These are phyloP conservation scores for Epinotia brunnichana DNA, from an alignment of 2,888 invertebrate species.

Conservation along the genomic window DNA sequence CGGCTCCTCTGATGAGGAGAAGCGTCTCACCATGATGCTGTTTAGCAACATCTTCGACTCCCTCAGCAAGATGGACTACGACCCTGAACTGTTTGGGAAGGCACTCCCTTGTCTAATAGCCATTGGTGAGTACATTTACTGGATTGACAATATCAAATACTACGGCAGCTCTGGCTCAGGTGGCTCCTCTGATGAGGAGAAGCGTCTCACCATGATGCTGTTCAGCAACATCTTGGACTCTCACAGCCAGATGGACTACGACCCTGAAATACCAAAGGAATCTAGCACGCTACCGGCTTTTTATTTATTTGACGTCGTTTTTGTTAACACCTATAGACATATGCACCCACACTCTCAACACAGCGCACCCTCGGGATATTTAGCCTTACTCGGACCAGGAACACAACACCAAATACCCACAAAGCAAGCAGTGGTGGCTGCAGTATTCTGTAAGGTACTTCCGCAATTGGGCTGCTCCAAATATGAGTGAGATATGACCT, in stretches of 20 bases:
- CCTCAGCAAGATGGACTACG: conserved; percentile 98
- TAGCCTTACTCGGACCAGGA: no score
- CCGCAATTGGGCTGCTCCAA: no score
- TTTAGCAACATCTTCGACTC: conserved; percentile 99
- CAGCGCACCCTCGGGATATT: no score
- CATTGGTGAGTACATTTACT: conserved; percentile 85
- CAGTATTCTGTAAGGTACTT: no score
- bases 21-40: conserved; percentile 98
- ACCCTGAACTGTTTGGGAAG: conserved; percentile 99
- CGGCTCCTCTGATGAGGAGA: conserved; percentile 98
- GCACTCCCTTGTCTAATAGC: conserved; percentile 99
- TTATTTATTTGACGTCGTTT: no score
- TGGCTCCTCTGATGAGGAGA: conserved; percentile 98
- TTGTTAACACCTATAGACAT: no score
- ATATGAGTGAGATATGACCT: no score
- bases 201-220: conserved; percentile 98
- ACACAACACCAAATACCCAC: no score
- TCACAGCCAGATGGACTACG: conserved; percentile 98
- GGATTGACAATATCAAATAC: conserved; percentile 89
- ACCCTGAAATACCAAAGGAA: no score
- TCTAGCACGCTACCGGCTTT: no score
- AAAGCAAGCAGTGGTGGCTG: no score
- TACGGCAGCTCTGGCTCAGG: conserved; percentile 91
- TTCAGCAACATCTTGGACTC: conserved; percentile 99
- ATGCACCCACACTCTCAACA: no score